These are phyloP conservation scores for Vesta saturnalis DNA, from an alignment of 2,888 invertebrate genomes.

Conservation along the genomic window DNA sequence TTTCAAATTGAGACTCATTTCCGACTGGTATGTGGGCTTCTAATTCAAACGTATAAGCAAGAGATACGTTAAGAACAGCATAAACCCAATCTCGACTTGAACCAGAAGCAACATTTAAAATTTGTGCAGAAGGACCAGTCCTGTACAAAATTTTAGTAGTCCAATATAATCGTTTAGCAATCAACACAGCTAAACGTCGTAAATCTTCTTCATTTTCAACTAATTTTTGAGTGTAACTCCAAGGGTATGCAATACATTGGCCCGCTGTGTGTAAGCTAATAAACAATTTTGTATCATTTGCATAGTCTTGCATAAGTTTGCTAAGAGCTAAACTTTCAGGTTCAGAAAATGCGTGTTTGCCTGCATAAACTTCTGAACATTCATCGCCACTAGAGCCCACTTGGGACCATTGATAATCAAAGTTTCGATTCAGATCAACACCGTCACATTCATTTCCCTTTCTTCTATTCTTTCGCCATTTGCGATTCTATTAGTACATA, in stretches of 20 bases:
- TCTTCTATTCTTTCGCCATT: conserved; percentile 75
- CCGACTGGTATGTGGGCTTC: conserved; percentile 62
- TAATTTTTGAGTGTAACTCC: conserved; percentile 69
- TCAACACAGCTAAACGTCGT: conserved; percentile 61
- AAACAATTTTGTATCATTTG: conserved; percentile 68
- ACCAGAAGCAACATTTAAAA: conserved; percentile 67
- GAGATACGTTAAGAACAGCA: conserved; percentile 65
- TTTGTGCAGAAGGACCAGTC: conserved; percentile 65
- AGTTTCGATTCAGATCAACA: conserved; percentile 82
- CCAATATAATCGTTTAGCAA: conserved; percentile 60
- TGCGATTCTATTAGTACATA: conserved; percentile 31
- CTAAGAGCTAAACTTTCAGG: conserved; percentile 68
- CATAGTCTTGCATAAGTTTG: conserved; percentile 66
- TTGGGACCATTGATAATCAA: conserved; percentile 73
- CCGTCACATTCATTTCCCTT: conserved; percentile 68
- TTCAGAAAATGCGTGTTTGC: conserved; percentile 61
- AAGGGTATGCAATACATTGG: conserved; percentile 73
- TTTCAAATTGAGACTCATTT: conserved; percentile 68
- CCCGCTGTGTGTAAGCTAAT: conserved; percentile 78
- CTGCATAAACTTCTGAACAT: conserved; percentile 62
- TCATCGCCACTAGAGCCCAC: conserved; percentile 44
- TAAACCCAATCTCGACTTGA: conserved; percentile 76
- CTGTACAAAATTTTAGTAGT: conserved; percentile 61
- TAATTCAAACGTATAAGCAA: conserved; percentile 70
- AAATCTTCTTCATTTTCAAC: conserved; percentile 64